Evolutionary conservation across 2,888 invertebrate species (phyloP).

Genomic region (Netelia fuscicornis): DNA sequence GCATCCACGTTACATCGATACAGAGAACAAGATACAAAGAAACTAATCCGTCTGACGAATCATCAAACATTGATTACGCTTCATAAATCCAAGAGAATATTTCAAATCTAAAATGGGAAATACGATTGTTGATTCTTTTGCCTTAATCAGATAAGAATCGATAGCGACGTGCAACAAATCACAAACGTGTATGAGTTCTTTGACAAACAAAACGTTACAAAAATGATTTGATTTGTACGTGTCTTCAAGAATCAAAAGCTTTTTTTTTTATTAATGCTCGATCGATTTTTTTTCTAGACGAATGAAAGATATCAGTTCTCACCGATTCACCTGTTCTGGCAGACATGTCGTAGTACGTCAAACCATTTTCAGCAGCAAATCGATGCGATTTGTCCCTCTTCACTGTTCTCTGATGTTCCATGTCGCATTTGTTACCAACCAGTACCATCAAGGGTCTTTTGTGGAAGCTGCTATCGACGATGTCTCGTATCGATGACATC

Average conservation of each 20-base stretch:
- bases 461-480: constrained; percentile 83
- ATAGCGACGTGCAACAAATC: too few species aligned
- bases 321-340: constrained; percentile 92
- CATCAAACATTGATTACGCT: not conserved
- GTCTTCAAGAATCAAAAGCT: not conserved
- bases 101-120: not conserved
- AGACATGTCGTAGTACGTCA: constrained; percentile 88
- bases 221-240: too few species aligned
- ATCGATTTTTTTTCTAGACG: not conserved
- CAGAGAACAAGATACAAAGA: too few species aligned
- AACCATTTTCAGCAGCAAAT: constrained; percentile 88
- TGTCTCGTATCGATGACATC: constrained; percentile 87
- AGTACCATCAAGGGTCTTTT: constrained; percentile 87
- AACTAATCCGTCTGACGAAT: not conserved
- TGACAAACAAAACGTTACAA: too few species aligned
- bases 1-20: not conserved
- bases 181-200: too few species aligned
- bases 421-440: constrained; percentile 90
- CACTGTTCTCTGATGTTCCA: constrained; percentile 91
- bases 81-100: not conserved
- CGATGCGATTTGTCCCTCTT: constrained; percentile 88
- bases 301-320: constrained; percentile 71
- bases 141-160: too few species aligned
- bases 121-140: too few species aligned
- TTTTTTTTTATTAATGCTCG: constrained; percentile 6